Evolutionary conservation across 2,113 vertebrate species (phyloP).

Genomic region (Pipa parva): DNA sequence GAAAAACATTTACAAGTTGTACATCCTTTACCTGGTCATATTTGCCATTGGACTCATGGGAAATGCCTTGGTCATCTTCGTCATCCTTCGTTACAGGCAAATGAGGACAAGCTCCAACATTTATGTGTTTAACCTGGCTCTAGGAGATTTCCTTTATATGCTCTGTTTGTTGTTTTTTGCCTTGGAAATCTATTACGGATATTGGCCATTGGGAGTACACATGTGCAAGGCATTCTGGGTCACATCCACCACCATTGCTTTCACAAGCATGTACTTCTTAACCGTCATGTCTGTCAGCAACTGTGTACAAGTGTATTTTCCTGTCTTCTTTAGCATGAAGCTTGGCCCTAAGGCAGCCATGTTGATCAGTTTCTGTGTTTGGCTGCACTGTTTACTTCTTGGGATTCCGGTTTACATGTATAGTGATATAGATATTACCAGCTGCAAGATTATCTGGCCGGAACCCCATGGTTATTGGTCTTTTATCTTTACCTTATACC

Average conservation of each 20-base stretch:
- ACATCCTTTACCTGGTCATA: conserved; percentile 6
- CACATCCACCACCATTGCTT: background rate
- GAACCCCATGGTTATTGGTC: background rate
- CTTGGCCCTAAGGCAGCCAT: background rate
- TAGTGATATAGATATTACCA: background rate
- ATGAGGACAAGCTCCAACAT: conserved; percentile 25
- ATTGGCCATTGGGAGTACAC: background rate
- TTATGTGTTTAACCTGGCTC: conserved; percentile 24
- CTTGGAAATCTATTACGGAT: background rate
- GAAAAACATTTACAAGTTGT: background rate
- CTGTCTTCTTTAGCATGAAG: background rate
- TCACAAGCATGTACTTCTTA: conserved; percentile 23
- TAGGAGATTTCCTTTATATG: conserved; percentile 27
- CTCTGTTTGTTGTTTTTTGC: conserved; percentile 15
- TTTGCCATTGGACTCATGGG: conserved; percentile 4
- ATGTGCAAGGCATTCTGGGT: conserved; percentile 27
- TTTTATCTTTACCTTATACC: conserved; percentile 1
- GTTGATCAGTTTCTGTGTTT: conserved; percentile 1
- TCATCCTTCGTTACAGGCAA: conserved; percentile 4
- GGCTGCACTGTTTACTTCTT: conserved; percentile 10
- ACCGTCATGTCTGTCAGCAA: conserved; percentile 6
- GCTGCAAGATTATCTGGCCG: conserved; percentile 2
- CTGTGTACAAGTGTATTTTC: conserved; percentile 14
- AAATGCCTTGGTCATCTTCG: conserved; percentile 7
- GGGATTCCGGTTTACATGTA: conserved; percentile 17